Percentiles rank a stretch among this genome's conserved stretches.
These are phyloP conservation scores for Trissoscelio sp. DNA, from an alignment of 2,888 invertebrate genomes.

Conservation along the genomic window DNA sequence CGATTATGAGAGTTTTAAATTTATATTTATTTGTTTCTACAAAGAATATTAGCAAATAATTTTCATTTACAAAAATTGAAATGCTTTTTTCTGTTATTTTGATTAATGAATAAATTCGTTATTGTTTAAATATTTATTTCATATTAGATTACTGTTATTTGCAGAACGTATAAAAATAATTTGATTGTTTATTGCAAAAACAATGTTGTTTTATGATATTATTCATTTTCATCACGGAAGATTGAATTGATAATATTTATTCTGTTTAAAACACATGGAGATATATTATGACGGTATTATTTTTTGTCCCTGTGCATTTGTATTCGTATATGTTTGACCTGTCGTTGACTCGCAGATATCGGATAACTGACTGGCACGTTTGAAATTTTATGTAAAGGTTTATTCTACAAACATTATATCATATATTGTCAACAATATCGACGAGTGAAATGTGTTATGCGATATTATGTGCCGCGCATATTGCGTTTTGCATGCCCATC, in stretches of 20 bases:
- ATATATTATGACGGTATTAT: not conserved
- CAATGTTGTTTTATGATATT: too few relatives aligned
- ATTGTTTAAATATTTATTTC: too few relatives aligned
- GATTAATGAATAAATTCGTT: too few relatives aligned
- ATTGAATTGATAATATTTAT: not conserved
- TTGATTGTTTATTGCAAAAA: too few relatives aligned
- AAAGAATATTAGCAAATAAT: too few relatives aligned
- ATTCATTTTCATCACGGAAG: too few relatives aligned
- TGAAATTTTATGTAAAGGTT: constrained; percentile 20
- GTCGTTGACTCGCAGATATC: constrained; percentile 26
- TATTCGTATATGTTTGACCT: constrained; percentile 13
- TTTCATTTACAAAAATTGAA: too few relatives aligned
- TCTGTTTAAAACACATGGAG: not conserved
- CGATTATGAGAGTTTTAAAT: too few relatives aligned
- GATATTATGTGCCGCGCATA: not conserved
- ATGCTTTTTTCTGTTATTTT: too few relatives aligned
- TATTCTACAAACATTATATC: constrained; percentile 33
- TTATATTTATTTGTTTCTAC: too few relatives aligned
- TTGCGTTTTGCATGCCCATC: not conserved
- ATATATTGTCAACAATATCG: constrained; percentile 22
- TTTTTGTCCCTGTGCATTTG: not conserved
- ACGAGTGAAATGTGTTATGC: constrained; percentile 17
- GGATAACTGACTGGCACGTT: constrained; percentile 7
- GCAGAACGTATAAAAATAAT: too few relatives aligned
- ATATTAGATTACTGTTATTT: too few relatives aligned